phyloP scores from a whole-genome alignment of 2,113 vertebrate species.

The Pantherophis guttatus region DNA sequence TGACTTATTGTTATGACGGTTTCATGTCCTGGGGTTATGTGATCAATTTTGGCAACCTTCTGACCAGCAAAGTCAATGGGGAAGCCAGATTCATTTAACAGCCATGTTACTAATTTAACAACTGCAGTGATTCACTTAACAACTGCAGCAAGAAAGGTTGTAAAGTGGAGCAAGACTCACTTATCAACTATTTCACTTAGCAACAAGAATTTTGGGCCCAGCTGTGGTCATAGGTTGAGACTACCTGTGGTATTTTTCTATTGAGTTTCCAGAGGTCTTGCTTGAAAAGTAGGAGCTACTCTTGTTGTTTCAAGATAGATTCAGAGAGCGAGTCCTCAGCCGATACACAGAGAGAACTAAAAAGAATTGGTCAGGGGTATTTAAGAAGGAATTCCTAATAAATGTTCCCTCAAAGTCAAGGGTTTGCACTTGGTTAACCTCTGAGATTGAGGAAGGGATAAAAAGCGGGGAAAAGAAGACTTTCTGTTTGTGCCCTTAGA shows the following conservation, averaged over 20 bases:
- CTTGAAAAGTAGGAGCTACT: background rate
- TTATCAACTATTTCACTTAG: background rate
- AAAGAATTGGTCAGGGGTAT: background rate
- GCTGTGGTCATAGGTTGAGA: background rate
- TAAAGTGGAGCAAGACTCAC: background rate
- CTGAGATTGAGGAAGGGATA: background rate
- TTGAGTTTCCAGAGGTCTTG: background rate
- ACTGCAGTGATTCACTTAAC: background rate
- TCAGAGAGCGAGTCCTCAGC: background rate
- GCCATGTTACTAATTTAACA: background rate
- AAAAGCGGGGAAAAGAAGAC: background rate
- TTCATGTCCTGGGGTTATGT: background rate
- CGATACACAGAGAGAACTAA: background rate
- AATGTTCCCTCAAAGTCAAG: background rate
- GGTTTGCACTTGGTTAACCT: background rate
- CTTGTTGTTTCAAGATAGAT: background rate
- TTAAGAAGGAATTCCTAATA: background rate
- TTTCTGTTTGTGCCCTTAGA: background rate
- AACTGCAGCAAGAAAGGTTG: background rate
- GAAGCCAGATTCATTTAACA: background rate
- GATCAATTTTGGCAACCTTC: background rate
- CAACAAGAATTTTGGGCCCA: background rate
- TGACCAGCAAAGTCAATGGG: background rate
- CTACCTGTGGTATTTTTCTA: background rate
- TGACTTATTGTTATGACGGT: background rate